Base-by-base conservation (phyloP, 2,113 vertebrate genomes). In the Ceuthmochares aereus region DNA sequence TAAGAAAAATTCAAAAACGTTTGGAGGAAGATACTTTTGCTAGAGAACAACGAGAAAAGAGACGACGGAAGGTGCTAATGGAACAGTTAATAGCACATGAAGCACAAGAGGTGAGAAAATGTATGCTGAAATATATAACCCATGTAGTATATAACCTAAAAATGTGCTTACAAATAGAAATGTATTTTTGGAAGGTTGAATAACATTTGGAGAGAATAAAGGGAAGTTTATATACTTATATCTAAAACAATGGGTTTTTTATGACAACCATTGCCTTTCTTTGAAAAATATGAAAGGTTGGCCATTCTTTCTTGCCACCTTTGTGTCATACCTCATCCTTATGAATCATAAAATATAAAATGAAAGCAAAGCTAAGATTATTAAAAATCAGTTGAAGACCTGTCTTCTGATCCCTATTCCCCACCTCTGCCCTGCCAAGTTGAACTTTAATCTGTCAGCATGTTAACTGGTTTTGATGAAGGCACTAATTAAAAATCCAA, bases 1-100 rank as follows among this genome's bases (percentile, higher is more conserved):
- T 99, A 80, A 98, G 97, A 76, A 99, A 98, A 95, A 99, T 99
- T 94, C 98, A 98, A 68, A 98, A 98, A 94, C 98, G 97, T 63
- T 87, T 99, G n/a, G 97, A 98, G 87, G 98, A 99, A 94, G 98
- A 99, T 73, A 94, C 47, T 0, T 51, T 94, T 7, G 97, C 98
- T 21, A 97, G 98, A 15, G 98, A 99, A 32, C 98, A 99, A 93
- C 98, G 98, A 87, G 98, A 98, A 88, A 99, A 98, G 95, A 98
- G 99, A 68, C 94, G 98, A 3, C 91, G 97, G 77, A 98, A 96
- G 90, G 97, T 99, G 72, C 80, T 99, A 40, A 75, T 98, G 96
- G 98, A 99, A 52, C 99, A 99, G 67, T 91, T 99, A 52, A 97
- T 97, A 91, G 97, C 98, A 36, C 98, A 98, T 0, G 98, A 99